Percentiles rank a stretch among this genome's conserved stretches.
Evolutionary conservation across 2,888 invertebrate species (phyloP).

Genomic region (Saturnia japonica): DNA sequence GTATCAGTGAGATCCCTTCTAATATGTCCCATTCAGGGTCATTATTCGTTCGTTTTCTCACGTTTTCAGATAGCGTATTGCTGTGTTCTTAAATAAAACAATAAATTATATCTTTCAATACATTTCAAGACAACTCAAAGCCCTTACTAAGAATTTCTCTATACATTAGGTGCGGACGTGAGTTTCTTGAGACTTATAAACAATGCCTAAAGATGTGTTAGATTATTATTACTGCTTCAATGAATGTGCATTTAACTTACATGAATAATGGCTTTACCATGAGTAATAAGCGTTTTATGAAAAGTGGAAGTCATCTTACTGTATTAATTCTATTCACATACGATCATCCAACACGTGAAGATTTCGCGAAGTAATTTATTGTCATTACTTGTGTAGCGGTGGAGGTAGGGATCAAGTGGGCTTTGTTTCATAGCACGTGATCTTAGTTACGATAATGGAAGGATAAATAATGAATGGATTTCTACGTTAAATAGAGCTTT

Average conservation of each 20-base stretch:
- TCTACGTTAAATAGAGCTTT: not conserved
- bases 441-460: slow-evolving; percentile 30
- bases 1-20: slow-evolving; percentile 12
- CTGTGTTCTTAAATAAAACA: not conserved
- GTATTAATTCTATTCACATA: slow-evolving; percentile 5
- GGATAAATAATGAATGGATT: slow-evolving; percentile 20
- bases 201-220: not conserved
- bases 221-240: slow-evolving; percentile 1
- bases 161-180: not conserved
- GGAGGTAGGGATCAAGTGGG: slow-evolving; percentile 5
- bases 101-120: not conserved
- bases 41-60: slow-evolving; percentile 3
- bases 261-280: not conserved
- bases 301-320: slow-evolving; percentile 2
- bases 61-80: not conserved
- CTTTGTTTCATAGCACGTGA: slow-evolving; percentile 29
- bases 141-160: not conserved
- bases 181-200: not conserved
- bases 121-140: not conserved
- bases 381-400: not conserved
- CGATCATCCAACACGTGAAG: not conserved
- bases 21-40: slow-evolving; percentile 7
- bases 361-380: not conserved
- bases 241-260: not conserved
- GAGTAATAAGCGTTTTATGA: not conserved